These are phyloP conservation scores for Pedicia rivosa DNA, from an alignment of 2,888 invertebrate species.

Conservation along the genomic window DNA sequence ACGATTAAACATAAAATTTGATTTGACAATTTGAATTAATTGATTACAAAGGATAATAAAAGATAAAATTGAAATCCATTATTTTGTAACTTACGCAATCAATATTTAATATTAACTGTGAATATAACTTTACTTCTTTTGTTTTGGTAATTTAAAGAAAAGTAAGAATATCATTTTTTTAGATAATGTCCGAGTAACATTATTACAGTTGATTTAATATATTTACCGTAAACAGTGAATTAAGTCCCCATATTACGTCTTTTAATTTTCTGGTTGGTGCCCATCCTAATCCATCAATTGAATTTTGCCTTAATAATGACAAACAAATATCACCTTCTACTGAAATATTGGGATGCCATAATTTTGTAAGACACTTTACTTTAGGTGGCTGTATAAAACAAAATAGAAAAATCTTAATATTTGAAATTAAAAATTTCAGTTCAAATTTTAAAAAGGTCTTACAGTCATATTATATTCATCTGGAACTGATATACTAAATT, in stretches of 20 bases:
- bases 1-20: too few species aligned
- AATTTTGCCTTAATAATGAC: conserved; percentile 75
- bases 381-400: conserved; percentile 60
- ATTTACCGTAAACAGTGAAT: conserved; percentile 80
- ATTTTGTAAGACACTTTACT: conserved; percentile 77
- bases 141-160: too few species aligned
- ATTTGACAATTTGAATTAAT: too few species aligned
- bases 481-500: conserved; percentile 71
- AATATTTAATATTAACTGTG: too few species aligned
- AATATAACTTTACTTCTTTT: too few species aligned
- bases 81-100: too few species aligned
- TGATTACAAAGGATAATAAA: too few species aligned
- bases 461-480: conserved; percentile 96
- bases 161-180: too few species aligned
- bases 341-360: conserved; percentile 95
- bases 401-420: conserved; percentile 1
- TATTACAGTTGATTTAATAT: neutral
- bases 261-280: conserved; percentile 81
- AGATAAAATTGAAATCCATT: too few species aligned
- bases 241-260: conserved; percentile 88
- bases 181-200: neutral
- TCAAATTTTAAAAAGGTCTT: conserved; percentile 28
- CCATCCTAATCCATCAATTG: conserved; percentile 89
- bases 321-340: conserved; percentile 87
- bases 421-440: neutral